Evolutionary conservation across 1,140 invertebrate species (phyloP), one percentile per base, ranked within the genome.

Genomic region (Oedothorax gibbosus): DNA sequence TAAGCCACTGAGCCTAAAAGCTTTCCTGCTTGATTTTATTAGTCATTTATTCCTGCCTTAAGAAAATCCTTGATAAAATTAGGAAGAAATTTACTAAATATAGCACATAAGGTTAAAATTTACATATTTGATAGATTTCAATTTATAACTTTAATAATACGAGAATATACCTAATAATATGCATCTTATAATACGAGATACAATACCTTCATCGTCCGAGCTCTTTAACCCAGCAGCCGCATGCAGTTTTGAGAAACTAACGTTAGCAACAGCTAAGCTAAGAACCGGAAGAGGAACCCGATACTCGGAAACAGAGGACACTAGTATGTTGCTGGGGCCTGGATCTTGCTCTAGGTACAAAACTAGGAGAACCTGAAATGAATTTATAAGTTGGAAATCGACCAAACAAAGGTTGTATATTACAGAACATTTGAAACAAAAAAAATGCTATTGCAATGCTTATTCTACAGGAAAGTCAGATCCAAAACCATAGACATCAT

Each of bases 261-360:
- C 95, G 89, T 96, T 94, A 0, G 95, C 92, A 86, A 97, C 95
- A 50, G 94, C 94, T 89, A 96, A 96, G 88, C 95, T 96, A 2
- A 97, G 89, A 87, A 97, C 95, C 0, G 96, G 94, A 87, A 94
- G 94, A 0, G 94, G 94, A 15, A 97, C 89, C 57, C 94, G 91
- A 89, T 97, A 97, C 90, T 97, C 95, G 0, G 95, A 94, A 66
- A 97, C 92, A 35, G 93, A 94, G 66, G 91, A 91, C 15, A 94
- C 90, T 85, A 90, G 92, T 3, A 93, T 93, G 57, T 54, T 54
- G 54, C 64, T 91, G 85, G 50, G 90, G 91, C 62, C 92, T 89
- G 87, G 91, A 87, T 93, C 91, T 88, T 93, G 93, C 50, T 92
- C 88, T 80, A 97, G 91, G 88, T 94, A 93, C 86, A 97, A 88